Conservation (phyloP, 2,797 vertebrate species). For the Tarsius wallacei region DNA sequence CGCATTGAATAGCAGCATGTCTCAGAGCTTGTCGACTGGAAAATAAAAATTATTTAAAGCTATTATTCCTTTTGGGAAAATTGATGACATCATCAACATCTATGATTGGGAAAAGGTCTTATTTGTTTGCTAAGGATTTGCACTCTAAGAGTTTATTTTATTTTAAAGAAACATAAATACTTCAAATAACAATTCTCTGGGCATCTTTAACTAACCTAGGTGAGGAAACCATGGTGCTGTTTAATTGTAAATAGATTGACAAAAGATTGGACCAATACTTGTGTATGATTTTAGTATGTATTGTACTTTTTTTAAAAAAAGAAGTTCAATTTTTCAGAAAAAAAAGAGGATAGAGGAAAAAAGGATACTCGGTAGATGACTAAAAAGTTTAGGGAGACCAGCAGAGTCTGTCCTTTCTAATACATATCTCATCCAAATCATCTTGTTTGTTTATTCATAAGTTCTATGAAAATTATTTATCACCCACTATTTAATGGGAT, state of each 20-base stretch:
- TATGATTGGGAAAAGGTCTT: slow-evolving; percentile 63
- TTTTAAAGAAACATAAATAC: slow-evolving; percentile 80
- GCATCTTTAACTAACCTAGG: slow-evolving; percentile 75
- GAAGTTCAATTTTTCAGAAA: slow-evolving; percentile 71
- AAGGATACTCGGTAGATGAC: not conserved
- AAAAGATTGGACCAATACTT: slow-evolving; percentile 85
- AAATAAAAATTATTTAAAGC: not conserved
- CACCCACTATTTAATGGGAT: not conserved
- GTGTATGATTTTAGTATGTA: slow-evolving; percentile 87
- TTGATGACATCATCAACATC: slow-evolving; percentile 50
- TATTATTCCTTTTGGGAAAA: slow-evolving; percentile 70
- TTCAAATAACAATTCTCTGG: slow-evolving; percentile 78
- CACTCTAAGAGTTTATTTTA: slow-evolving; percentile 76
- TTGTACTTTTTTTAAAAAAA: slow-evolving; percentile 79
- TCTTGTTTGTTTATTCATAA: not conserved
- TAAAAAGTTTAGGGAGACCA: not conserved
- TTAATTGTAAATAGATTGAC: slow-evolving; percentile 84
- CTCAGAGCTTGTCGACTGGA: slow-evolving; percentile 67
- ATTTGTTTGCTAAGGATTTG: slow-evolving; percentile 70
- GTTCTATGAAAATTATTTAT: not conserved
- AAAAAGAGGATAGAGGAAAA: not conserved
- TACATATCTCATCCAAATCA: not conserved
- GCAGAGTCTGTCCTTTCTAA: not conserved
- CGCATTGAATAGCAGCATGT: slow-evolving; percentile 49
- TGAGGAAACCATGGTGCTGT: slow-evolving; percentile 85